Conservation (phyloP, 1,140 invertebrate genomes). For the Pseudachorutes palmiensis region DNA sequence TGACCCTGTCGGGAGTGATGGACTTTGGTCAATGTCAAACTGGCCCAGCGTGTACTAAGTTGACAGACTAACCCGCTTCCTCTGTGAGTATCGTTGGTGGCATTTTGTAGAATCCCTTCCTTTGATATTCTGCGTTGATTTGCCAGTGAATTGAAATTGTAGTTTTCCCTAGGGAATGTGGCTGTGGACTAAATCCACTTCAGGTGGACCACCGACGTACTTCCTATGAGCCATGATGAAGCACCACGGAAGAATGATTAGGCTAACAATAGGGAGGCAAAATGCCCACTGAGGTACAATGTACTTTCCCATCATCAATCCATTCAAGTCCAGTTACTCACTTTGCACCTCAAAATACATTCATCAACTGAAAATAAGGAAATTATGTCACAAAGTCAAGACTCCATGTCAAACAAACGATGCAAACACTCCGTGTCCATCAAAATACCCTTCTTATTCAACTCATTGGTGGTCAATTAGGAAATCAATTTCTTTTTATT, state of each 20-base stretch:
- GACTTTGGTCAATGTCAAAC: too few species aligned
- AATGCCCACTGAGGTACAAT: neutral
- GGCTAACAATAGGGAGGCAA: neutral
- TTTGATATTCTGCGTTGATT: constrained; percentile 3
- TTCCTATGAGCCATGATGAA: neutral
- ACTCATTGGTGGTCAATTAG: too few species aligned
- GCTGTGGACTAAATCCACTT: neutral
- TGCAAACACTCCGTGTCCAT: neutral
- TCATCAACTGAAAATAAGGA: neutral
- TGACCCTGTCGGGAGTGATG: neutral
- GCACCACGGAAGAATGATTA: neutral
- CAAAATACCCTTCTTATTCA: neutral
- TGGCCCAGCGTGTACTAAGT: too few species aligned
- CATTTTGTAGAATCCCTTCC: neutral
- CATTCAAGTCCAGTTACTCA: neutral
- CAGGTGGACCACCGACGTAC: neutral
- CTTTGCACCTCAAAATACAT: neutral
- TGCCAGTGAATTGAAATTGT: too few species aligned
- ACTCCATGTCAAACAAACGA: neutral
- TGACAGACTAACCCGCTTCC: neutral
- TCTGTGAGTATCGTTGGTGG: neutral
- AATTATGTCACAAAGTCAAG: neutral
- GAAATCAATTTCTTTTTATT: too few species aligned
- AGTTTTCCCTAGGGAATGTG: neutral
- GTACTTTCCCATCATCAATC: neutral